Base-by-base conservation (phyloP, 92 coral and sea anemone genomes). In the Ricordea florida region DNA sequence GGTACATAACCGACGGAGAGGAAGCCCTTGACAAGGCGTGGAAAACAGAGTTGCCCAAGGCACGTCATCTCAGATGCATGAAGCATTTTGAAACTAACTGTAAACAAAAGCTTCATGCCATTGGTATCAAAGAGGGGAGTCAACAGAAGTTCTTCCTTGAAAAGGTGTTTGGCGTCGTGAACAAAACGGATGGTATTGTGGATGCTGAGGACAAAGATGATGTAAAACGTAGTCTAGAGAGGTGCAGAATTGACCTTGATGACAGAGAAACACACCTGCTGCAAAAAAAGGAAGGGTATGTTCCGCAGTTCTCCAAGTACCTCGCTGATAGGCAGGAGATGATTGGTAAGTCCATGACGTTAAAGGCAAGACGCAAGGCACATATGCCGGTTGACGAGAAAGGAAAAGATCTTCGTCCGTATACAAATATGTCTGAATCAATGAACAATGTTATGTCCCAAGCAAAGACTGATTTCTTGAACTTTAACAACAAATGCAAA, bases 371-470 rank as follows among this genome's bases (percentile, higher is more conserved):
- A 38, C 52, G 85, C 34, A 57, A 84, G 60, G 85, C 89, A 48
- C 67, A 57, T 48, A 60, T 77, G 80, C 89, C 80, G 34, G 30
- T 67, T 59, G 75, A 68, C 58, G 33, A 36, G 47, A 21, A 58
- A 18, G 72, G 88, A 38, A 74, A 74, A 59, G 82, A 82, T 34
- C 58, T 83, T 61, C 74, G 79, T 27, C 84, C 89, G 33, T 75
- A 83, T 21, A 83, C 79, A 30, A 83, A 83, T 43, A 46, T 68
- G 51, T 76, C 89, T 22, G 89, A 83, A 53, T 62, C 84, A 43
- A 83, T 83, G 89, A 83, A 83, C 59, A 55, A 78, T 59, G 68
- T 76, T 23, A 83, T 67, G 83, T 68, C 89, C 20, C 83, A 76
- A 83, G 68, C 83, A 34, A 83, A 76, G 57, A 29, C 45, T 36